Base-by-base conservation (phyloP, 2,113 vertebrate genomes). In the Pandion haliaetus region DNA sequence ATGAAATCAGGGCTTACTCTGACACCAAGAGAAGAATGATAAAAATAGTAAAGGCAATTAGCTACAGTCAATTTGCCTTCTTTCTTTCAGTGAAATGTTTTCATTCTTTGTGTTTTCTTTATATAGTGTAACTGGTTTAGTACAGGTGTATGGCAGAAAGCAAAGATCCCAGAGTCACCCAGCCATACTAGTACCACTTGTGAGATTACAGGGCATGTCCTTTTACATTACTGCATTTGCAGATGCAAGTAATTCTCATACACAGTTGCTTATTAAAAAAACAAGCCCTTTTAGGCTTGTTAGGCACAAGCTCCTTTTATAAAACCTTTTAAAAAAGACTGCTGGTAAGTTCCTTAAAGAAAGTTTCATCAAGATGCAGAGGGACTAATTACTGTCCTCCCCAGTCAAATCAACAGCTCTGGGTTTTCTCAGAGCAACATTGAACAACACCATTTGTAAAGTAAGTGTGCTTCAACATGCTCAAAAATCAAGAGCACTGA, bases 191-290 rank as follows among this genome's bases (percentile, higher is more conserved):
- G 47, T 26, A 61, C 17, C 61, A 79, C 71, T 67, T 59, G 44
- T 0, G 3, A 87, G 40, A 82, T 58, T 19, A 72, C 7, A 70
- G 17, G 6, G 34, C n/a, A 72, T 40, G 36, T 61, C 9, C 24
- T 82, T 82, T 69, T 25, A 73, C 25, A 23, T 40, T 72, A 65
- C 9, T 57, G 32, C 34, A 72, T 73, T 81, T 86, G 25, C 36
- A 95, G 36, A 82, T 17, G 32, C 32, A 59, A 72, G 34, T 42
- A 24, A 69, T 80, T 80, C 71, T 65, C 40, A 81, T 61, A 80
- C 7, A 12, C 0, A 0, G 13, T 17, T 65, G 10, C 18, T 47
- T 70, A 77, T 69, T 45, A 47, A 42, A 63, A 88, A 44, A 61
- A 9, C 6, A 63, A 73, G 21, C 5, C 18, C 12, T 58, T 54